phyloP scores from a whole-genome alignment of 2,113 vertebrate genomes.

The Potamarius usumacintae region DNA sequence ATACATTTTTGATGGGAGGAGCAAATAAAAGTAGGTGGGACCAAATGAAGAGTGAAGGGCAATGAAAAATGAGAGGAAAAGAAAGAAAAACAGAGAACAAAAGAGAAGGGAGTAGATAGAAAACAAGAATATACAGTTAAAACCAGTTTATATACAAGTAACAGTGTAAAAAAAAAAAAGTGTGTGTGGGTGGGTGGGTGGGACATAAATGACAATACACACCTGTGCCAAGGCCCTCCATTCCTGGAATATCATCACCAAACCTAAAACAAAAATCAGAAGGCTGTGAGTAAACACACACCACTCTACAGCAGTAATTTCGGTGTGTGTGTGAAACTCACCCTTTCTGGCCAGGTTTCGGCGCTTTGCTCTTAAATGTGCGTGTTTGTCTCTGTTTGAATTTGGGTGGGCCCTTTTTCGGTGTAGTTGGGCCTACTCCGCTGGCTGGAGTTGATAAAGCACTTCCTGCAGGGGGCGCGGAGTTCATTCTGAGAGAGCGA shows the following conservation, averaged over 20 bases:
- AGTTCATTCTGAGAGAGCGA: slow-evolving; percentile 68
- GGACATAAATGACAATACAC: not conserved
- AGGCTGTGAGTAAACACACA: not conserved
- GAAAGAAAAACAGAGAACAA: not conserved
- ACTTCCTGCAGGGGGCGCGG: slow-evolving; percentile 74
- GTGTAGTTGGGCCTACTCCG: slow-evolving; percentile 79
- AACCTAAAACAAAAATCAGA: slow-evolving; percentile 72
- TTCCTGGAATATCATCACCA: slow-evolving; percentile 95
- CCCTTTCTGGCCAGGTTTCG: slow-evolving; percentile 96
- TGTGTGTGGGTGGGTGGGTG: not conserved
- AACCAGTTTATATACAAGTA: not conserved
- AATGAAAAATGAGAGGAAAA: not conserved
- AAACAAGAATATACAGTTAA: not conserved
- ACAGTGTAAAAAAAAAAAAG: not conserved
- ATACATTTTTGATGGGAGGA: not conserved
- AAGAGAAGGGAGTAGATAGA: not conserved
- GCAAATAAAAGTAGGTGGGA: not conserved
- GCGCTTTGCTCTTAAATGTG: slow-evolving; percentile 98
- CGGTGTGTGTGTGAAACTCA: slow-evolving; percentile 56
- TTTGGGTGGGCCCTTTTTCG: slow-evolving; percentile 92
- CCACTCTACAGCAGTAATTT: not conserved
- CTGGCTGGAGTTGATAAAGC: slow-evolving; percentile 67
- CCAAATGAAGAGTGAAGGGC: not conserved
- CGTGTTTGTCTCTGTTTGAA: slow-evolving; percentile 96
- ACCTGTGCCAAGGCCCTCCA: slow-evolving; percentile 89